A percentile compares a stretch with the other conserved stretches of the same genome.
Evolutionary conservation across 2,113 vertebrate species (phyloP).

Genomic region (Anhinga anhinga): DNA sequence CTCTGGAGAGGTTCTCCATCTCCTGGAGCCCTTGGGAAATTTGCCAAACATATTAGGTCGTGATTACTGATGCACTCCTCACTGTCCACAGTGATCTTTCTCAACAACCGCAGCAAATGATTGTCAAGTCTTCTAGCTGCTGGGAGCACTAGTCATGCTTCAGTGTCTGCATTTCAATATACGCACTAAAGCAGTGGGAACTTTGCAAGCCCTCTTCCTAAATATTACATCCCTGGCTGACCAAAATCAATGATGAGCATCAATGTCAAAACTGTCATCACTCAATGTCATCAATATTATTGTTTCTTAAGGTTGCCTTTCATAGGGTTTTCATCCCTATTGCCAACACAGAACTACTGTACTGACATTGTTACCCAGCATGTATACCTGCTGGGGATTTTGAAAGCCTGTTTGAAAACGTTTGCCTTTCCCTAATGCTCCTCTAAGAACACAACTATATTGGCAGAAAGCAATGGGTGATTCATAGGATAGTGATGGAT

Average conservation of each 20-base stretch:
- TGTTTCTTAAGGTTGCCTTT: not conserved
- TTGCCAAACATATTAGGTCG: accelerated
- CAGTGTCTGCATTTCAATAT: not conserved
- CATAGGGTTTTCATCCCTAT: not conserved
- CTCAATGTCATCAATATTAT: not conserved
- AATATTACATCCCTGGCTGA: not conserved
- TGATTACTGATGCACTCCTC: not conserved
- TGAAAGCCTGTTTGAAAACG: not conserved
- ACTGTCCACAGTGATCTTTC: too few relatives aligned
- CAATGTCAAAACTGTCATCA: not conserved
- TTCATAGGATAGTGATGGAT: not conserved
- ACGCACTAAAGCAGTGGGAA: not conserved
- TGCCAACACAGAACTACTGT: not conserved
- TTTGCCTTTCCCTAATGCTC: not conserved
- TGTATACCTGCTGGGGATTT: not conserved
- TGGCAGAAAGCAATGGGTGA: not conserved
- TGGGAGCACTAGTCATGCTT: not conserved
- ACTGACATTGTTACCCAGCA: not conserved
- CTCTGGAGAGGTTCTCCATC: not conserved
- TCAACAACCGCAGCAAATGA: not conserved
- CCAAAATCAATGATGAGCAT: not conserved
- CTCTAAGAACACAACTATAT: not conserved
- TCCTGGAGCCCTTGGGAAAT: not conserved
- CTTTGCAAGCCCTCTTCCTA: not conserved
- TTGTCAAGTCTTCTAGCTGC: not conserved